These are phyloP conservation scores for Tachycineta bicolor DNA, from an alignment of 2,113 vertebrate species.

Conservation along the genomic window DNA sequence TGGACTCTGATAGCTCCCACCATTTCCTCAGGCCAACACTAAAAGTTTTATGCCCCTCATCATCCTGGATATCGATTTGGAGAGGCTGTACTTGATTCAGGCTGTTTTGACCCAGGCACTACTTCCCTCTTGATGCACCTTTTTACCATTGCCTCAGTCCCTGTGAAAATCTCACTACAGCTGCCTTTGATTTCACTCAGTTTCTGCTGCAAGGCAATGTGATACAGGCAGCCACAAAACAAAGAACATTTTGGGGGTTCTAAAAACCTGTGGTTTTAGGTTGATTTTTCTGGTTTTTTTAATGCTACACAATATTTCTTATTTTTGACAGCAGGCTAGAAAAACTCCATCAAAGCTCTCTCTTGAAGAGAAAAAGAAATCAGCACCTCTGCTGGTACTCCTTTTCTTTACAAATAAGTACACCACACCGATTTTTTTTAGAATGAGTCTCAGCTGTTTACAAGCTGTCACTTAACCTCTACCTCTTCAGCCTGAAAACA, in stretches of 20 bases:
- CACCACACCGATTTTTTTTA: not conserved
- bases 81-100: not conserved
- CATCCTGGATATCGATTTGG: not conserved
- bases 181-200: not conserved
- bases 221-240: not conserved
- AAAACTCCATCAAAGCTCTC: not conserved
- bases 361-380: not conserved
- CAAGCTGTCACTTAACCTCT: not conserved
- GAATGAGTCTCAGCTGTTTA: constrained; percentile 16
- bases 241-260: not conserved
- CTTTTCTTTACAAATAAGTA: not conserved
- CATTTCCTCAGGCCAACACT: not conserved
- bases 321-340: not conserved
- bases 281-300: not conserved
- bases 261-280: too few species aligned
- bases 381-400: not conserved
- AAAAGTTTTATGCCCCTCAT: not conserved
- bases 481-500: constrained; percentile 3
- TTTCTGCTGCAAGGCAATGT: not conserved
- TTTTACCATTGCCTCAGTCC: not conserved
- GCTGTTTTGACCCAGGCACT: not conserved
- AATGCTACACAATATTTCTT: not conserved
- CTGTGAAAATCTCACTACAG: not conserved
- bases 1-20: not conserved
- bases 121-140: not conserved